Conservation (phyloP, 2,888 invertebrate genomes). For the Aleiodes leptofemur region DNA sequence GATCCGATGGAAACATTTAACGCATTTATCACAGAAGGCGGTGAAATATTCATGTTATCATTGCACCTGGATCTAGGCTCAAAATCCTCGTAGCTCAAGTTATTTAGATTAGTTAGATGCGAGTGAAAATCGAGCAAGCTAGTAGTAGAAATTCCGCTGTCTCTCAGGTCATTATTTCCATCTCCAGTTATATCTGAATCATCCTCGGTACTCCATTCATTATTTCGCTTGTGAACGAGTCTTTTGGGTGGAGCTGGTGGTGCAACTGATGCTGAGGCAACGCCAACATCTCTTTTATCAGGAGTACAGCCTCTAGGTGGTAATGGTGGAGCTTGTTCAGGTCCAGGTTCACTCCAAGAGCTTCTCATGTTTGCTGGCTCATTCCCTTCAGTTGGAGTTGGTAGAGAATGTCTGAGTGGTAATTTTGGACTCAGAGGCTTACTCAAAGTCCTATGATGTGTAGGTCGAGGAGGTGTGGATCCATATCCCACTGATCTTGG, state of each 20-base stretch:
- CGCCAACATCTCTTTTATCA: slow-evolving; percentile 76
- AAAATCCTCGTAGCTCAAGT: slow-evolving; percentile 75
- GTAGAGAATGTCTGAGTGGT: slow-evolving; percentile 76
- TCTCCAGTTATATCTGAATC: slow-evolving; percentile 60
- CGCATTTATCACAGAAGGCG: slow-evolving; percentile 70
- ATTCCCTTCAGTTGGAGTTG: slow-evolving; percentile 76
- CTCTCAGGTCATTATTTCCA: slow-evolving; percentile 76
- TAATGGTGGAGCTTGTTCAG: slow-evolving; percentile 83
- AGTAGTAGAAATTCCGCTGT: slow-evolving; percentile 77
- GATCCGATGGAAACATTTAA: slow-evolving; percentile 68
- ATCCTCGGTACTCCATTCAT: slow-evolving; percentile 70
- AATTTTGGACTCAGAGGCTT: slow-evolving; percentile 78
- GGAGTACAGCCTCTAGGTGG: slow-evolving; percentile 87
- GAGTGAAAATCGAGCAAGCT: slow-evolving; percentile 73
- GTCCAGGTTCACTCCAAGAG: slow-evolving; percentile 78
- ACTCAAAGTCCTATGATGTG: slow-evolving; percentile 75
- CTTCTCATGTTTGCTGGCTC: slow-evolving; percentile 76
- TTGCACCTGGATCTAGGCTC: slow-evolving; percentile 73
- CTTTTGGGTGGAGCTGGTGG: slow-evolving; percentile 76
- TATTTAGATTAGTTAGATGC: slow-evolving; percentile 72
- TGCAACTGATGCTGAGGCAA: slow-evolving; percentile 72
- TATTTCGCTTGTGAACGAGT: slow-evolving; percentile 68
- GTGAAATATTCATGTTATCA: slow-evolving; percentile 73
- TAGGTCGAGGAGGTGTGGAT: slow-evolving; percentile 73
- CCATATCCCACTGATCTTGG: slow-evolving; percentile 80